phyloP scores from a whole-genome alignment of 1,140 invertebrate genomes.

The Cotesia typhae region DNA sequence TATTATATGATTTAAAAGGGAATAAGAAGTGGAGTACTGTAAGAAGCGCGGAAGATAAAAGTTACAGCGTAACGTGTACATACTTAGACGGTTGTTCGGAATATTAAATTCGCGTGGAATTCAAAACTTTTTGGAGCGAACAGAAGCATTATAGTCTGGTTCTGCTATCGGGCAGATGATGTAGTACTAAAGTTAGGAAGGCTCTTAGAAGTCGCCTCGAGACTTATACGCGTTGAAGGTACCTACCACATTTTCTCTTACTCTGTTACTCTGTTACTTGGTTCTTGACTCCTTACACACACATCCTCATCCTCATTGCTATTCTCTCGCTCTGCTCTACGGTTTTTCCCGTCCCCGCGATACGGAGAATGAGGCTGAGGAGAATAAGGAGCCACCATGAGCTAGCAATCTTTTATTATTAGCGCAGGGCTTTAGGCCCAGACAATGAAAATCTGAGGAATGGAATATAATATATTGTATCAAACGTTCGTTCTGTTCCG shows the following conservation, averaged over 20 bases:
- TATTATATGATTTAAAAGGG: background rate
- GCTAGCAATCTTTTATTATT: slow-evolving; percentile 68
- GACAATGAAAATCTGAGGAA: slow-evolving; percentile 65
- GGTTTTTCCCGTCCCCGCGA: slow-evolving; percentile 28
- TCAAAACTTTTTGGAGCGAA: slow-evolving; percentile 56
- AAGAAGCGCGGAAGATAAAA: background rate
- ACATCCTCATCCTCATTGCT: slow-evolving; percentile 24
- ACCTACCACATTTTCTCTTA: slow-evolving; percentile 7
- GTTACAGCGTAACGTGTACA: slow-evolving; percentile 31
- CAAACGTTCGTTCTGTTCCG: slow-evolving; percentile 37
- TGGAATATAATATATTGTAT: slow-evolving; percentile 68
- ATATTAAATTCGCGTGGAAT: slow-evolving; percentile 63
- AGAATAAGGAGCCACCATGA: slow-evolving; percentile 50
- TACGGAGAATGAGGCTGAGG: slow-evolving; percentile 45
- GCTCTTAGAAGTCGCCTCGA: slow-evolving; percentile 43
- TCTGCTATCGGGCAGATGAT: slow-evolving; percentile 58
- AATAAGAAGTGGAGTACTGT: background rate
- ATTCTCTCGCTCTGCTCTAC: slow-evolving; percentile 34
- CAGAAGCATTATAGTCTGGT: slow-evolving; percentile 54
- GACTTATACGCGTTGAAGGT: slow-evolving; percentile 29
- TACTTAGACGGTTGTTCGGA: slow-evolving; percentile 43
- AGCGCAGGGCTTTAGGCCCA: slow-evolving; percentile 65
- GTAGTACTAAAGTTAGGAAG: slow-evolving; percentile 61
- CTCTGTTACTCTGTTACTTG: background rate
- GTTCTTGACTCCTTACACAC: background rate